A percentile compares a stretch with the other conserved stretches of the same genome.
Conservation (phyloP, 2,797 vertebrate species). For the Lophius americanus region DNA sequence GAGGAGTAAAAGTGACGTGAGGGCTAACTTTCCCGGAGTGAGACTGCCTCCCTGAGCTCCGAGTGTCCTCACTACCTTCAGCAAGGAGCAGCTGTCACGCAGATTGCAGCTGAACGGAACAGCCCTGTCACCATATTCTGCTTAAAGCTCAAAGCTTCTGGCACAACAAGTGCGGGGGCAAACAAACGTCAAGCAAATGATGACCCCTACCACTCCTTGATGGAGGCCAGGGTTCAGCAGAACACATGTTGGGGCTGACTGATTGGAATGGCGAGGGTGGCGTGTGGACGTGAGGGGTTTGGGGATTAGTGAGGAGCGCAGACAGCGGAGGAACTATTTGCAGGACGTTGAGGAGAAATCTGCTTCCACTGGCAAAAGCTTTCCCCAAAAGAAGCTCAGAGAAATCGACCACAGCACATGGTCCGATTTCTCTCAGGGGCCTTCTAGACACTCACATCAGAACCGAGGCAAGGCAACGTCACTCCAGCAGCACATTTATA, state of each 20-base stretch:
- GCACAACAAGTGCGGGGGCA: slow-evolving; percentile 67
- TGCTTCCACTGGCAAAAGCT: slow-evolving; percentile 57
- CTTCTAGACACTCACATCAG: slow-evolving; percentile 8
- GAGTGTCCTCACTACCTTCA: slow-evolving; percentile 48
- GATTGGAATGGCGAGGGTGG: slow-evolving; percentile 65
- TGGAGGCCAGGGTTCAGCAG: slow-evolving; percentile 41
- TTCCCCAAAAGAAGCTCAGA: slow-evolving; percentile 63
- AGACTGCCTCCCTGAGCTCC: slow-evolving; percentile 35
- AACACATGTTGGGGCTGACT: slow-evolving; percentile 71
- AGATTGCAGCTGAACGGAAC: slow-evolving; percentile 62
- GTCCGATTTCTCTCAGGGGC: slow-evolving; percentile 26
- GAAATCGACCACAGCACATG: slow-evolving; percentile 62
- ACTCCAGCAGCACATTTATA: no score
- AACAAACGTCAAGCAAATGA: slow-evolving; percentile 61
- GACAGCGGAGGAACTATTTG: slow-evolving; percentile 67
- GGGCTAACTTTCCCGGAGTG: slow-evolving; percentile 41
- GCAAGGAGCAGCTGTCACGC: slow-evolving; percentile 72
- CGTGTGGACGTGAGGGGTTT: slow-evolving; percentile 45
- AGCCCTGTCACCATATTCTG: slow-evolving; percentile 47
- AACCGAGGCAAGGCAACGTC: background rate
- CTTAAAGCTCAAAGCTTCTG: slow-evolving; percentile 67
- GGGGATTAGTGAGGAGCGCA: slow-evolving; percentile 49
- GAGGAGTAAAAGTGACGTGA: slow-evolving; percentile 28
- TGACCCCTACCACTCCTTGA: slow-evolving; percentile 59
- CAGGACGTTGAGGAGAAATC: slow-evolving; percentile 45